These are phyloP conservation scores for Phymastichus coffea DNA, from an alignment of 1,140 invertebrate genomes.

Conservation along the genomic window DNA sequence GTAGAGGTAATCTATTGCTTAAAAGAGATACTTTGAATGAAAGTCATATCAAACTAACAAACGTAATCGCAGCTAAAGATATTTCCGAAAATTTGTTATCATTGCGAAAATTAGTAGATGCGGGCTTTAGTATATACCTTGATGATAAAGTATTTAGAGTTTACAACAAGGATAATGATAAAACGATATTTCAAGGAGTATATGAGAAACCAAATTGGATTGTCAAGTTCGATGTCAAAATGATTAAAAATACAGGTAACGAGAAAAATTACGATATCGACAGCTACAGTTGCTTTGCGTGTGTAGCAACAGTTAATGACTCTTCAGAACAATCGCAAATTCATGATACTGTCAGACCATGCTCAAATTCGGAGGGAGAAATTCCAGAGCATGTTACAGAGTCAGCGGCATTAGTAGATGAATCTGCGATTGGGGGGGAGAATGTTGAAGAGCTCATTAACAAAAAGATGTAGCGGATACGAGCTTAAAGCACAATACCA, in stretches of 20 bases:
- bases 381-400: neutral
- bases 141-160: neutral
- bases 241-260: no score
- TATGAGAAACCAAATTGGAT: conserved; percentile 24
- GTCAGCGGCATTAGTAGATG: no score
- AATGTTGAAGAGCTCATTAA: conserved; percentile 17
- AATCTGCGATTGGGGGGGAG: conserved; percentile 34
- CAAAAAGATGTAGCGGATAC: no score
- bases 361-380: conserved; percentile 24
- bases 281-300: neutral
- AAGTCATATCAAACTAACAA: conserved; percentile 9
- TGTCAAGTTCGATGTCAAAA: conserved; percentile 6
- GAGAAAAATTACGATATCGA: no score
- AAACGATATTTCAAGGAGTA: neutral
- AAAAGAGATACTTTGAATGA: conserved; percentile 3
- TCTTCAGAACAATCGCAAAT: conserved; percentile 26
- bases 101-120: conserved; percentile 24
- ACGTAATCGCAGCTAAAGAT: conserved; percentile 7
- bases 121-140: conserved; percentile 13
- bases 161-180: neutral
- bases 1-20: conserved; percentile 13
- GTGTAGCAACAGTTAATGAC: neutral
- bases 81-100: conserved; percentile 26
- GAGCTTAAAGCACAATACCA: no score
- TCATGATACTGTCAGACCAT: neutral